Conservation (phyloP, 2,797 vertebrate species). For the Microctenopoma stevenorrisi region DNA sequence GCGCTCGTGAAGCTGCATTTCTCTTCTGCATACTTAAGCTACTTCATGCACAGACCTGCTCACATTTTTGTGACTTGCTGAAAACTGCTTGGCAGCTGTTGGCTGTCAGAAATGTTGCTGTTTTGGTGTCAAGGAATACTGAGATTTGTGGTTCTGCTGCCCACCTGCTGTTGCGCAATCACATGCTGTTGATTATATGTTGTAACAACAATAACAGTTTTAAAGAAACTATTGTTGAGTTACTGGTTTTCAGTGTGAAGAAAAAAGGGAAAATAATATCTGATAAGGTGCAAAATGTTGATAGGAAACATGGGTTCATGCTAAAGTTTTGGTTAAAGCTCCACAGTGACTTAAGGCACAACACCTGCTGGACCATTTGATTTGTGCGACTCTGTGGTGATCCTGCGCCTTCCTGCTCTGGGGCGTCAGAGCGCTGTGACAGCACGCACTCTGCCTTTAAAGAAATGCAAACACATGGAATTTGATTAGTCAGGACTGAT, state of each 20-base stretch:
- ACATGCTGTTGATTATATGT: neutral
- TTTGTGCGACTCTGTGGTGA: neutral
- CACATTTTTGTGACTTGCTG: neutral
- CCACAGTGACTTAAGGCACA: neutral
- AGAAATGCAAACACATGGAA: slow-evolving; percentile 12
- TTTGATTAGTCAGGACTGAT: slow-evolving; percentile 43
- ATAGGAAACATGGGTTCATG: neutral
- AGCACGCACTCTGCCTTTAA: slow-evolving; percentile 32
- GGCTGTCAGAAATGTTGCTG: slow-evolving; percentile 1
- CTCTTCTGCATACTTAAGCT: neutral
- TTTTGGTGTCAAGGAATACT: slow-evolving; percentile 4
- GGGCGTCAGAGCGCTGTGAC: slow-evolving; percentile 7
- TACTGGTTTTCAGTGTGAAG: neutral
- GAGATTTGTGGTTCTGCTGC: slow-evolving; percentile 20
- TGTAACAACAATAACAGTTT: too few relatives aligned
- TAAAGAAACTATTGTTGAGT: too few relatives aligned
- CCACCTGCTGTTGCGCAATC: neutral
- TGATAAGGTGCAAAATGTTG: neutral
- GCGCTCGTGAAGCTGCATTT: neutral
- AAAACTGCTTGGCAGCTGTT: neutral
- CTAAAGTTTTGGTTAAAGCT: neutral
- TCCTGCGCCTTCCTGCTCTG: slow-evolving; percentile 13
- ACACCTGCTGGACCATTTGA: neutral
- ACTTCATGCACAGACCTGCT: neutral
- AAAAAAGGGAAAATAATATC: neutral